Conservation (phyloP, 2,797 vertebrate species). For the Discoglossus pictus region DNA sequence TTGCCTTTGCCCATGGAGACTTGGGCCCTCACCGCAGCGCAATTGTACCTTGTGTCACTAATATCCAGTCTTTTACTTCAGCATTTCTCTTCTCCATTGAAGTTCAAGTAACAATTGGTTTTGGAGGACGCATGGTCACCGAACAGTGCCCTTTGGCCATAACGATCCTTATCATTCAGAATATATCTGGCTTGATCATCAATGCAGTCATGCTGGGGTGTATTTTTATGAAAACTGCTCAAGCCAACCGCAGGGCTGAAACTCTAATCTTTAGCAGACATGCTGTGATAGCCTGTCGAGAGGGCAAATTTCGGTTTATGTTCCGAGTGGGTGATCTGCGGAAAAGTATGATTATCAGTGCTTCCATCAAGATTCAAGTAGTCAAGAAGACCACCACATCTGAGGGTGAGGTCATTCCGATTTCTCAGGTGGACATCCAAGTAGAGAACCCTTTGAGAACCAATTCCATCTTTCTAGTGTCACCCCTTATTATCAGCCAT, state of each 20-base stretch:
- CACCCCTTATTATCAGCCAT: constrained; percentile 51
- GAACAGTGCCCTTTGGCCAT: constrained; percentile 54
- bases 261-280: constrained; percentile 54
- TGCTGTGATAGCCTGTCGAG: constrained; percentile 47
- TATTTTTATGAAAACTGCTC: constrained; percentile 57
- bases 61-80: constrained; percentile 49
- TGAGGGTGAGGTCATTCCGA: constrained; percentile 50
- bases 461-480: constrained; percentile 52
- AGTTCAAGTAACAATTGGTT: constrained; percentile 54
- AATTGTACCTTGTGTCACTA: constrained; percentile 46
- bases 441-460: constrained; percentile 51
- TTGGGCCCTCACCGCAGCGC: constrained; percentile 63
- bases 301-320: constrained; percentile 49
- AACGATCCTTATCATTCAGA: constrained; percentile 52
- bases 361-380: constrained; percentile 52
- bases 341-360: constrained; percentile 57
- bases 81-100: constrained; percentile 54
- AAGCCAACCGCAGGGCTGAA: constrained; percentile 54
- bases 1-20: constrained; percentile 82
- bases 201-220: constrained; percentile 57
- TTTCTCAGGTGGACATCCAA: constrained; percentile 53
- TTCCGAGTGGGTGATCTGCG: constrained; percentile 53
- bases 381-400: constrained; percentile 48
- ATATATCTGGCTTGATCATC: constrained; percentile 53
- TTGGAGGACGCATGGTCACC: constrained; percentile 54